Evolutionary conservation across 23 tunicate genomes (phyloP), one percentile per base, ranked within the genome.

Genomic region (Trididemnum nubilum): DNA sequence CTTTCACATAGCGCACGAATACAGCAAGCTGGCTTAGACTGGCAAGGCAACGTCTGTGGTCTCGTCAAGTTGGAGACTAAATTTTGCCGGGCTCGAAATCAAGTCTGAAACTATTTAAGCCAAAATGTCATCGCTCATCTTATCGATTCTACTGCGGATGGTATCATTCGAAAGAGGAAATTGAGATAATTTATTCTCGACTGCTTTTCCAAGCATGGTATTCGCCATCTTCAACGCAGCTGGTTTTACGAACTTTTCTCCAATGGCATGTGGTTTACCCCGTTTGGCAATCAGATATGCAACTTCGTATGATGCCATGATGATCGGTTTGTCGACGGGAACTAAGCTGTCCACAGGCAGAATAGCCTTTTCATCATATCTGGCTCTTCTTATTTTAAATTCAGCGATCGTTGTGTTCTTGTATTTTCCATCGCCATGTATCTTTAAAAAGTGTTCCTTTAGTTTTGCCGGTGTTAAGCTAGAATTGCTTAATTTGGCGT

Each of bases 1-100:
- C 83, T 82, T 82, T 82, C 82, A 82, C 66, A 51, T 82, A 82
- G 59, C 85, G 81, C 82, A 81, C 85, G 7, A 81, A 36, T 33
- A 76, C 83, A 40, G 37, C 83, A 38, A 82, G 86, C 86, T 82
- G 86, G 65, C 40, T 73, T 76, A 76, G 83, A 76, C 30, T 72
- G n/a, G n/a, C n/a, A n/a, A n/a, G 71, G 66, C 23, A 38, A 76
- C 86, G 50, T 82, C 83, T 36, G 82, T 82, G 84, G 82, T 76
- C 83, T 82, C 66, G 26, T 82, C 82, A 34, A 82, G 71, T 76
- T 82, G 86, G 36, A 76, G 83, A 25, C 66, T 24, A 33, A 82
- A 35, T 76, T 82, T 82, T 70, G 65, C 83, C 31, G 83, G 86
- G 71, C 82, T 76, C 51, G 66, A 37, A 82, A 74, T 82, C 66